Base-by-base conservation (phyloP, 2,888 invertebrate species). In the Drosophila anceps region DNA sequence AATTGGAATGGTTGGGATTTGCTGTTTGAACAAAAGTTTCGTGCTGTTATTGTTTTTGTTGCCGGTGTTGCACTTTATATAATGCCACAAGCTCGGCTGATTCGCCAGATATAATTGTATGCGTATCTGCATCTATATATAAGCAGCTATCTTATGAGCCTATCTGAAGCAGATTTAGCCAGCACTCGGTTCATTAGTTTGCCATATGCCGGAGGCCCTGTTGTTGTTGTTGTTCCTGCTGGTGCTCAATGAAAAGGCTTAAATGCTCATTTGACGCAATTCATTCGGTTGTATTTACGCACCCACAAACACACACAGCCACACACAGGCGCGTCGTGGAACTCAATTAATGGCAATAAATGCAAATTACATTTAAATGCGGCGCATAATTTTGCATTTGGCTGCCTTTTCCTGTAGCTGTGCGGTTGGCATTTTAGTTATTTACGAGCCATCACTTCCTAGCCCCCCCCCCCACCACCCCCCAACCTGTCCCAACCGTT, bases 291-390 rank as follows among this genome's bases (percentile, higher is more conserved):
- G 48, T 57, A 57, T 63, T 60, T 53, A 68, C 53, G 60, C 61
- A 65, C 58, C 29, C 33, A 31, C 41, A 43, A 12, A 61, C 60
- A 24, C 35, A 20, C 41, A 46, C 33, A 37, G 53, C 35, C 50
- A 53, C 53, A 29, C 31, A 37, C 35, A 43, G 33, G 7, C 48
- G 35, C n/a, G 18, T 62, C 57, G 64, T 51, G 68, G 69, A 86
- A 81, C 81, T 81, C 87, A 86, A 86, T 88, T 88, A 86, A 83
- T 86, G 72, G 62, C 70, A 88, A 79, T 71, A 71, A 74, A 76
- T 86, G 84, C 70, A 76, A 81, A 86, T 88, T 83, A 62, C 76
- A 85, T 83, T 81, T 81, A 76, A 88, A 81, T 85, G 83, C 53
- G 82, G 69, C 55, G 69, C 73, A 84, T 79, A 79, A 82, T 84